Evolutionary conservation across 2,888 invertebrate genomes (phyloP), one percentile per base, ranked within the genome.

Genomic region (Baccha elongata): DNA sequence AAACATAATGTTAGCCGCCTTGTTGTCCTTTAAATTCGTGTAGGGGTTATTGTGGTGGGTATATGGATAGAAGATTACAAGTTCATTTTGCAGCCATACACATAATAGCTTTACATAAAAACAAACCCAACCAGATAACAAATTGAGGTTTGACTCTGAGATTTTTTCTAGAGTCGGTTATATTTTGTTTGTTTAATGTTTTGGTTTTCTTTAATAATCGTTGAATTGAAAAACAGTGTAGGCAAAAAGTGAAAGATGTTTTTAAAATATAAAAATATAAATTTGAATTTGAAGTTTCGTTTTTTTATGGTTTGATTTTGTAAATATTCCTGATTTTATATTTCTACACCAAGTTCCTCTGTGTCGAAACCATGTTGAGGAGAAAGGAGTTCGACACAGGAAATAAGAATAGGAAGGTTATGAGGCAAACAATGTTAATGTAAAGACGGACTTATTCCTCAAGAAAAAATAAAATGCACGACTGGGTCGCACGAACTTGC

Each of bases 71-170:
- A 50, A 52, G 74, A 46, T 64, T 62, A 72, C 67, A 76, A 62
- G 60, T 81, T 83, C 23, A 72, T 67, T 65, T 71, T 32, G 29
- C 58, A 42, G 58, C 32, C 60, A 67, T 37, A 79, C 44, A 62
- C n/a, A 53, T 35, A n/a, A n/a, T n/a, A n/a, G n/a, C n/a, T n/a
- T n/a, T n/a, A 58, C 48, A 64, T 35, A 64, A 55, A 50, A 58
- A 3, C 23, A 23, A 11, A 44, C 21, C 11, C 44, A 29, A 17
- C n/a, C 17, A 42, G 44, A 60, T 67, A 76, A 72, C 81, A 72
- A 83, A 76, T 76, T 83, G 76, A 72, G 81, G 80, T 80, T 80
- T 74, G 65, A 80, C 74, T 74, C 50, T 37, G 64, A 40, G 58
- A 53, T 76, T 76, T 81, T 71, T 67, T 48, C 19, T 29, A 10